Conservation (phyloP, 2,888 invertebrate species). For the Drosophila neonasuta region DNA sequence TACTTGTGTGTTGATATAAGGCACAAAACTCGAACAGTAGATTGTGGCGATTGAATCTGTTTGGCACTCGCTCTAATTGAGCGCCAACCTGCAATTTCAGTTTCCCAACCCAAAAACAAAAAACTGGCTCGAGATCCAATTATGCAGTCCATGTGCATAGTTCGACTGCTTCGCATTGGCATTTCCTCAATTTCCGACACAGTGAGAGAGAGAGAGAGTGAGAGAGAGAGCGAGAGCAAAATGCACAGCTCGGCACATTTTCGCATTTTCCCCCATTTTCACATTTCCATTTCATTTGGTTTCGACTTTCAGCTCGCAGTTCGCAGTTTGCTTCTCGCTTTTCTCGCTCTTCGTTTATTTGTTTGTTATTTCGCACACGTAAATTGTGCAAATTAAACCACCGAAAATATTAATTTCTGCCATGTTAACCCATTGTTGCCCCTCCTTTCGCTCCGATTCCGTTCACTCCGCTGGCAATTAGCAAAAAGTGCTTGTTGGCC, state of each 20-base stretch:
- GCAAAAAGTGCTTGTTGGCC: slow-evolving; percentile 69
- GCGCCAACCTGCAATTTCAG: slow-evolving; percentile 42
- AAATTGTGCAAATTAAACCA: slow-evolving; percentile 64
- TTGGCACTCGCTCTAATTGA: slow-evolving; percentile 66
- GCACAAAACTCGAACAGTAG: background rate
- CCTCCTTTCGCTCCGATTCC: background rate
- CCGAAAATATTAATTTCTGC: slow-evolving; percentile 66
- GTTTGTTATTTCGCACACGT: slow-evolving; percentile 65
- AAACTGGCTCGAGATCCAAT: slow-evolving; percentile 49
- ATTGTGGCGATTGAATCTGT: slow-evolving; percentile 44
- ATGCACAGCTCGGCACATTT: slow-evolving; percentile 48
- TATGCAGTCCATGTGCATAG: slow-evolving; percentile 63
- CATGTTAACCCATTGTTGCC: slow-evolving; percentile 45
- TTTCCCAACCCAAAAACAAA: background rate
- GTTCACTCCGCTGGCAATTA: slow-evolving; percentile 52
- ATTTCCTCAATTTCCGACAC: slow-evolving; percentile 53
- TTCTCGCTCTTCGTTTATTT: slow-evolving; percentile 15
- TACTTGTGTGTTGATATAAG: slow-evolving; percentile 11
- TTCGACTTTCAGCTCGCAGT: slow-evolving; percentile 1
- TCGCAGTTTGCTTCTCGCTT: background rate
- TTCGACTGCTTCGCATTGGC: slow-evolving; percentile 31
- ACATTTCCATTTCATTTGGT: slow-evolving; percentile 61
- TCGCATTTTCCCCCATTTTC: slow-evolving; percentile 8
- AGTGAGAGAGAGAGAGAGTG: background rate
- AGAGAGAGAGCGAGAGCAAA: slow-evolving; percentile 12